Evolutionary conservation across 2,888 invertebrate genomes (phyloP), one percentile per base, ranked within the genome.

Genomic region (Xylocampa areola): DNA sequence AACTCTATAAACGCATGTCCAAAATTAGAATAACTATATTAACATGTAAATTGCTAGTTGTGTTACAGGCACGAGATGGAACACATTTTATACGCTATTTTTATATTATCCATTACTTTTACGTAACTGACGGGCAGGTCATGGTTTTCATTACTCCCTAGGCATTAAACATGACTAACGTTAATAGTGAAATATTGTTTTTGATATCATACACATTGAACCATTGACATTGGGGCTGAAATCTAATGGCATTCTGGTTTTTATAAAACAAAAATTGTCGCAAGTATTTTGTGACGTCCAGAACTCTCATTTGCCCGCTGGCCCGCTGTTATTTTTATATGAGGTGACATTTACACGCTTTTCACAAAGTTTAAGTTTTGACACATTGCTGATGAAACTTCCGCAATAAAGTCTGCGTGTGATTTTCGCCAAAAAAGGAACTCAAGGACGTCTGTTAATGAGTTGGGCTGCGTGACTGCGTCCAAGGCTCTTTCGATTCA

Each of bases 371-470:
- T 41, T 27, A 25, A 23, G 30, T 21, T 60, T 53, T 60, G 53
- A 62, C 55, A 60, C 47, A 59, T 41, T 59, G 40, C 40, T 52
- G 69, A 71, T 68, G 50, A 64, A 77, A 79, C 73, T 82, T 81
- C 74, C 73, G 78, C 76, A 77, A 73, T 68, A 39, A 41, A 57
- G 45, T 41, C 47, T 82, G 85, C 81, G 85, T 84, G 81, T 76
- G 74, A 73, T 73, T 82, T 76, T 60, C 69, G 70, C 60, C 71
- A 68, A 70, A 68, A 73, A 71, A 66, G 59, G 50, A 58, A 64
- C 58, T 53, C 86, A 87, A 87, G 87, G 86, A 79, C 86, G 69
- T 60, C 44, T 57, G 48, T 68, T 83, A 86, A 87, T 82, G 83
- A 84, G 82, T 77, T 65, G 66, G 54, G 57, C 75, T 85, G 83